phyloP scores from a whole-genome alignment of 2,888 invertebrate species.

The Pyrrhia umbra region DNA sequence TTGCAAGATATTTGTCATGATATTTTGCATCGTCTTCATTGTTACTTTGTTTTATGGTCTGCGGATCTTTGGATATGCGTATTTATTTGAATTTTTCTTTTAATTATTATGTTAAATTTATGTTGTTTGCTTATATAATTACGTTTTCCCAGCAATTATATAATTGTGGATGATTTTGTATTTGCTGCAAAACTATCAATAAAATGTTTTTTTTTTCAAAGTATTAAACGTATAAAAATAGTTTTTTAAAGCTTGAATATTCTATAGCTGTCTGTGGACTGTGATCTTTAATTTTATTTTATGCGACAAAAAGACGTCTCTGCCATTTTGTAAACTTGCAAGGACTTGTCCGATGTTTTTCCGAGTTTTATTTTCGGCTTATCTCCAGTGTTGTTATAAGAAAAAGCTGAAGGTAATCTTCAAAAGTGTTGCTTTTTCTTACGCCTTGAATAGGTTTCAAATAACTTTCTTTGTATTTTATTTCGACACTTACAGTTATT shows the following conservation, averaged over 20 bases:
- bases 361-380: conserved; percentile 56
- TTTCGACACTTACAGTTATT: not conserved
- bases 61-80: too few species aligned
- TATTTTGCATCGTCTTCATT: conserved; percentile 6
- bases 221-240: too few species aligned
- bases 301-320: conserved; percentile 45
- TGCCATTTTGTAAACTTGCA: conserved; percentile 53
- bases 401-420: conserved; percentile 43
- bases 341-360: conserved; percentile 44
- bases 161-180: too few species aligned
- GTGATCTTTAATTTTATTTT: conserved; percentile 31
- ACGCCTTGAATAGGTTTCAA: conserved; percentile 16
- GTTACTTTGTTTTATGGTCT: not conserved
- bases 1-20: conserved; percentile 18
- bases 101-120: too few species aligned
- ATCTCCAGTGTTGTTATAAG: conserved; percentile 46
- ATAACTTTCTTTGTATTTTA: conserved; percentile 4
- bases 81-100: not conserved
- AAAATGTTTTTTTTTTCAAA: too few species aligned
- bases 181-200: too few species aligned
- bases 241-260: too few species aligned
- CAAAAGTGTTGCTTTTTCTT: conserved; percentile 35
- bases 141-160: too few species aligned
- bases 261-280: conserved; percentile 3
- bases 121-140: too few species aligned